Evolutionary conservation across 2,113 vertebrate species (phyloP).

Genomic region (Sinocyclocheilus maitianheensis): DNA sequence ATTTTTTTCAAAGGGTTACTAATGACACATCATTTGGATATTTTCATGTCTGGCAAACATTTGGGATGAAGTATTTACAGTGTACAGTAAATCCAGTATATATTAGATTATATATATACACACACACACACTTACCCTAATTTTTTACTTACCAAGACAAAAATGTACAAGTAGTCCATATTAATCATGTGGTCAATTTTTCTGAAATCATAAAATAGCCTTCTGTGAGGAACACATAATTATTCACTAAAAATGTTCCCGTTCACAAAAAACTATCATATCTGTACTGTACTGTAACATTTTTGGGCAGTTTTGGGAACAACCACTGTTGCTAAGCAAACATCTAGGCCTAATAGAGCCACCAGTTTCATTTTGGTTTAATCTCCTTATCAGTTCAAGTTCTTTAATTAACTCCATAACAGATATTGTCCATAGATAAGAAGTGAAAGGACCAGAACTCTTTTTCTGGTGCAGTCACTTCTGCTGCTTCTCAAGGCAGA

Average conservation of each 20-base stretch:
- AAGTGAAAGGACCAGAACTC: neutral
- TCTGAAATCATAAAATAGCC: neutral
- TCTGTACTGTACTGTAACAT: neutral
- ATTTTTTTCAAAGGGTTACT: too few species aligned
- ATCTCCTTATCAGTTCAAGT: neutral
- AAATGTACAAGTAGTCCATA: neutral
- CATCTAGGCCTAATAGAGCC: neutral
- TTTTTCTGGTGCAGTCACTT: neutral
- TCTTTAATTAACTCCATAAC: neutral
- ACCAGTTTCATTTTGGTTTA: neutral
- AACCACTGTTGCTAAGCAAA: neutral
- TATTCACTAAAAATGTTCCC: neutral
- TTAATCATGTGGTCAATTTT: neutral
- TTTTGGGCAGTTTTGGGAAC: neutral
- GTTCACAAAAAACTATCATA: neutral
- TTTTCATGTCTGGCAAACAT: too few species aligned
- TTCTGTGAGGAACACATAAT: neutral
- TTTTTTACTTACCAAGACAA: too few species aligned
- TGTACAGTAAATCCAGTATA: too few species aligned
- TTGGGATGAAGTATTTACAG: too few species aligned
- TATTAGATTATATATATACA: too few species aligned
- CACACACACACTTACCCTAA: too few species aligned
- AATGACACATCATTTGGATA: too few species aligned
- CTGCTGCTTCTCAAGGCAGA: constrained; percentile 9
- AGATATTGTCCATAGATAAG: constrained; percentile 16